Evolutionary conservation across 2,888 invertebrate species (phyloP), one percentile per base, ranked within the genome.

Genomic region (Dolichopus griseipennis): DNA sequence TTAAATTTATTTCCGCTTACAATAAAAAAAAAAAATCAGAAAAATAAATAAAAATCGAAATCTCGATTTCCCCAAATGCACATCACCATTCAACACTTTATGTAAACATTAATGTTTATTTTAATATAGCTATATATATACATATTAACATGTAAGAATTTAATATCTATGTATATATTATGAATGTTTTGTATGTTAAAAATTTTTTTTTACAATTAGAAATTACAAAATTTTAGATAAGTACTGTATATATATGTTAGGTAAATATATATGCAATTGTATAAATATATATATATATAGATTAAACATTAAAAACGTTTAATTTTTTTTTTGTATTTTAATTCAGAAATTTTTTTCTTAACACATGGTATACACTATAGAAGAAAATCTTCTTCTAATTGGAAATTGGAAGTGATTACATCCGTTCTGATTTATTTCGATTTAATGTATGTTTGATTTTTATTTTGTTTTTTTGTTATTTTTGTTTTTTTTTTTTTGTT

Each of bases 381-480:
- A n/a, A n/a, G 27, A 4, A 27, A 27, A 27, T 27, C 27, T 27
- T 43, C 12, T 9, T 52, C 52, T 52, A 52, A 52, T 52, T 52
- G 52, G 52, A 52, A 52, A 52, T 52, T 52, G 52, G 52, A 52
- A 52, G 52, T 52, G 52, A 52, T 52, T 52, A 52, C 52, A 52
- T 52, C 52, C 52, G 52, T 52, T 52, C 52, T 15, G 18, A 52
- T 52, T 18, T 52, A 12, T n/a, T 52, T 52, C 6, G 52, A 18
- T 37, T 37, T 37, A 1, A 4, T 18, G 9, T 52, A 41, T 52
- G 9, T 52, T 52, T 52, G 9, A n/a, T 52, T 52, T 2, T 27
- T 27, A 27, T 18, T 15, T 52, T 15, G 18, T 52, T 52, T 52
- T 52, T 52, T 18, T 52, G 9, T 52, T 15, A 7, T 12, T 52